These are phyloP conservation scores for Sebastes nivosus DNA, from an alignment of 2,797 vertebrate species.

Conservation along the genomic window DNA sequence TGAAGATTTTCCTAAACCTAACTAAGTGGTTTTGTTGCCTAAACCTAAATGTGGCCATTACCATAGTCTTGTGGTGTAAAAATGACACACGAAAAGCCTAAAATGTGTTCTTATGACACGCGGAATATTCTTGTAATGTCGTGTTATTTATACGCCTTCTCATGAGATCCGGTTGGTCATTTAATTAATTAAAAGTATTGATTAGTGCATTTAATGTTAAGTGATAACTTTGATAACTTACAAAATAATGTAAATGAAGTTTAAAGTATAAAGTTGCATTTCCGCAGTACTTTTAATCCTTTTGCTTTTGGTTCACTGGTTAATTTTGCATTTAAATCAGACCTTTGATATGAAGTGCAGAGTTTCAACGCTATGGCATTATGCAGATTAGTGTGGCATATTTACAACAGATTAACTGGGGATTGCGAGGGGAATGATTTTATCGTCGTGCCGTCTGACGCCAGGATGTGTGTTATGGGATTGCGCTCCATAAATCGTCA, in stretches of 20 bases:
- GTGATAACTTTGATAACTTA: neutral
- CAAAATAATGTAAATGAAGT: neutral
- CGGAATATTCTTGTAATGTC: too few relatives aligned
- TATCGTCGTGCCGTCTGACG: conserved; percentile 17
- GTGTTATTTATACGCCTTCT: too few relatives aligned
- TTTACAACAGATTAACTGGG: conserved; percentile 25
- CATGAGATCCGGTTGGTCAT: too few relatives aligned
- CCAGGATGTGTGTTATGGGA: conserved; percentile 21
- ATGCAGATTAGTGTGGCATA: conserved; percentile 1
- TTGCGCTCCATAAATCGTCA: conserved; percentile 31
- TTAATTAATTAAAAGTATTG: neutral
- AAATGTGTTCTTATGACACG: too few relatives aligned
- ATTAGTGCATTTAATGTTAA: neutral
- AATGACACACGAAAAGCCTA: too few relatives aligned
- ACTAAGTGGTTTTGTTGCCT: too few relatives aligned
- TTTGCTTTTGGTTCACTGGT: neutral
- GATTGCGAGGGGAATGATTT: conserved; percentile 15
- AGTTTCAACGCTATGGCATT: neutral
- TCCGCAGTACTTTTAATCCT: neutral
- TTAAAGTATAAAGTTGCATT: neutral
- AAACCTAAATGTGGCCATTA: too few relatives aligned
- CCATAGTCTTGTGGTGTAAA: too few relatives aligned
- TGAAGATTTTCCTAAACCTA: too few relatives aligned
- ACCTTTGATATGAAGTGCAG: neutral
- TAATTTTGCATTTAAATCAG: neutral